These are phyloP conservation scores for Uropetala carovei DNA, from an alignment of 2,888 invertebrate species.

Conservation along the genomic window DNA sequence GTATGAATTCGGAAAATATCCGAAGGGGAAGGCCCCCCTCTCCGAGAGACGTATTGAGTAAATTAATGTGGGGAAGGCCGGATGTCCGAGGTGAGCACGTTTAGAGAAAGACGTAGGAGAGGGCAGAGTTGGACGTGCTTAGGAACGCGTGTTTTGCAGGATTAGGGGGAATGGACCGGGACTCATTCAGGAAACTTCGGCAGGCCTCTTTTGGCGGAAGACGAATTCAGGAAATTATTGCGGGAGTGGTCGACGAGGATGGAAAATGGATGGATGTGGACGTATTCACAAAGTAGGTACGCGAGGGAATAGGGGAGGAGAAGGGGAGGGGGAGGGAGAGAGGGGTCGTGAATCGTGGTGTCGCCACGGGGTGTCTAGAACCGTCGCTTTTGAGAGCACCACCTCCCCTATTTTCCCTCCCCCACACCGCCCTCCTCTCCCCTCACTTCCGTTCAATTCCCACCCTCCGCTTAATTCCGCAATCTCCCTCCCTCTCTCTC, in stretches of 20 bases:
- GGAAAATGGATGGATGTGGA: neutral
- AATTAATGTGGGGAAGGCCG: neutral
- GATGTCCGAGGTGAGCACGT: neutral
- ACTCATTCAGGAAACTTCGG: neutral
- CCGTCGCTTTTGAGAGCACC: neutral
- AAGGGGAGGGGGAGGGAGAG: neutral
- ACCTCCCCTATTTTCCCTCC: neutral
- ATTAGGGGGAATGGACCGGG: neutral
- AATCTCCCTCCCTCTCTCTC: neutral
- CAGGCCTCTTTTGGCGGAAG: neutral
- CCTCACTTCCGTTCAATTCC: neutral
- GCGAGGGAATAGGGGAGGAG: neutral
- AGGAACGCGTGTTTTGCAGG: neutral
- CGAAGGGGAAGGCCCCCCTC: no score
- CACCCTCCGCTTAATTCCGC: neutral
- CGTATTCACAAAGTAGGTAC: neutral
- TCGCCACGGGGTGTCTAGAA: neutral
- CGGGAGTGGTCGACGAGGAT: neutral
- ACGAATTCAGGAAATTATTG: neutral
- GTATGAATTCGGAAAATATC: neutral
- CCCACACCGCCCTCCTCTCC: neutral
- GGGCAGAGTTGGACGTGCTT: neutral
- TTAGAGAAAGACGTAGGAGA: neutral
- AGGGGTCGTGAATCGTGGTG: conserved; percentile 31
- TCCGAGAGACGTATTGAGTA: neutral